Percentiles rank a stretch among this genome's conserved stretches.
Evolutionary conservation across 2,113 vertebrate species (phyloP).

Genomic region (Gallinago jamesoni): DNA sequence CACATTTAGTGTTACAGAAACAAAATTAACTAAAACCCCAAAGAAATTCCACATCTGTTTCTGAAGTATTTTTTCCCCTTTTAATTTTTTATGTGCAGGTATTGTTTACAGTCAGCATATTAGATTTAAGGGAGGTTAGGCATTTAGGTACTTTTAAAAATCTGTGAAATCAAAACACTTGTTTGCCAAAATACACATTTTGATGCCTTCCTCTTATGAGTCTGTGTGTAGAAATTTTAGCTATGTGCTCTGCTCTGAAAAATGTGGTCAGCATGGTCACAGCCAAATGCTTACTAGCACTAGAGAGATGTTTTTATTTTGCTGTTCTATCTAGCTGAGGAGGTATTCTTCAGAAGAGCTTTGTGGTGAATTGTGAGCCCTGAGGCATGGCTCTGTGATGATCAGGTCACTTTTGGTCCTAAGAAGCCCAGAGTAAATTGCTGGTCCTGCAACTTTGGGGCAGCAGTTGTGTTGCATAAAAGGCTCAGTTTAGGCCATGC

Average conservation of each 20-base stretch:
- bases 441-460: background rate
- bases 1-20: conserved; percentile 1
- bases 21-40: background rate
- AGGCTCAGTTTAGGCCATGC: background rate
- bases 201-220: background rate
- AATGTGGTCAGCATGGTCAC: background rate
- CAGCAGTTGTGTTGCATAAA: background rate
- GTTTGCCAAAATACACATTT: background rate
- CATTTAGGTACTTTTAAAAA: background rate
- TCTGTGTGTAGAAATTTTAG: background rate
- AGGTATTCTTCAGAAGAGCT: background rate
- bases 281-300: background rate
- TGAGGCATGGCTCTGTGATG: background rate
- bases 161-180: background rate
- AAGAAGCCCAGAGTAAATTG: background rate
- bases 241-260: background rate
- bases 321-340: background rate
- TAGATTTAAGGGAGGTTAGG: background rate
- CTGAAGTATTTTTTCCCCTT: background rate
- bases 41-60: background rate
- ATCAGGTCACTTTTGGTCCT: background rate
- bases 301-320: background rate
- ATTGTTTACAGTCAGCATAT: background rate
- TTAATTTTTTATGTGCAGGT: background rate
- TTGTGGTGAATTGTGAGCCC: background rate